Conservation (phyloP, 1,140 invertebrate species). For the Bilobella aurantiaca region DNA sequence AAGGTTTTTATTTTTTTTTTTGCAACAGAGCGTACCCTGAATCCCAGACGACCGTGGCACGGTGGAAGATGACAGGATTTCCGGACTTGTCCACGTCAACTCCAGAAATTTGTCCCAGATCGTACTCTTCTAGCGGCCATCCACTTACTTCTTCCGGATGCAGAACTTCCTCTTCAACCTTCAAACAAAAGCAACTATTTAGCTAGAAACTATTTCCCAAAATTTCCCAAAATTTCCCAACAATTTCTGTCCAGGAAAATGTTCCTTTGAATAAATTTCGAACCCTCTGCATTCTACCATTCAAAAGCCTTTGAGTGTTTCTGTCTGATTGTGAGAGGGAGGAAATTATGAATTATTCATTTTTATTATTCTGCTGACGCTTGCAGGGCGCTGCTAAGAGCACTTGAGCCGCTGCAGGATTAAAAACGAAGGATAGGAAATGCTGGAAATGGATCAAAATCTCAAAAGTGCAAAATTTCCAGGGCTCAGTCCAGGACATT, state of each 20-base stretch:
- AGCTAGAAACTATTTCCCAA: too few species aligned
- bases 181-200: slow-evolving; percentile 4
- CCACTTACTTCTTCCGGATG: slow-evolving; percentile 50
- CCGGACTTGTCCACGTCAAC: slow-evolving; percentile 68
- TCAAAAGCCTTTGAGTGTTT: too few species aligned
- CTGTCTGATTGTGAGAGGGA: too few species aligned
- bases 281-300: background rate
- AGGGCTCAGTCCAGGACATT: too few species aligned
- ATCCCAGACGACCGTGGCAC: slow-evolving; percentile 70
- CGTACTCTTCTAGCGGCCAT: slow-evolving; percentile 55
- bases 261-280: background rate
- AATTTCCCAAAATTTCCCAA: background rate
- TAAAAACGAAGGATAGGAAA: too few species aligned
- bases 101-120: slow-evolving; percentile 72
- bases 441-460: too few species aligned
- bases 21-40: slow-evolving; percentile 50
- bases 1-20: too few species aligned
- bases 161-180: slow-evolving; percentile 19
- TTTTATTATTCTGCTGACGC: too few species aligned
- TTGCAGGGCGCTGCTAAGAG: too few species aligned
- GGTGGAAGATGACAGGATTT: slow-evolving; percentile 77
- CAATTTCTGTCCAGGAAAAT: background rate
- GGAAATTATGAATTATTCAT: too few species aligned
- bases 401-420: too few species aligned
- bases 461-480: too few species aligned